These are phyloP conservation scores for Grammomys dolichurus DNA, from an alignment of 2,113 vertebrate species.

Conservation along the genomic window DNA sequence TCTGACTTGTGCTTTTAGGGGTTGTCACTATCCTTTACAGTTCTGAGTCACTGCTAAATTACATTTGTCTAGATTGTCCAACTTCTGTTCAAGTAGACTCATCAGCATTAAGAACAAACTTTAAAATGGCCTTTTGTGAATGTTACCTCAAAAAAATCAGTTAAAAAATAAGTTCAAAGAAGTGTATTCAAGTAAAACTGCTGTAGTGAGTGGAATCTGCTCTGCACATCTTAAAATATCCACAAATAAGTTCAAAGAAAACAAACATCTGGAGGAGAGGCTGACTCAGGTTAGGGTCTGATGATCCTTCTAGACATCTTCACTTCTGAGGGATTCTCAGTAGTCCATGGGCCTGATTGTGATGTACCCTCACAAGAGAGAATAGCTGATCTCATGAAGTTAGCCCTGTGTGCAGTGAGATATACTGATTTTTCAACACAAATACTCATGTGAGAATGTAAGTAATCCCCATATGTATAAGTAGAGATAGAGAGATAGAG, in stretches of 20 bases:
- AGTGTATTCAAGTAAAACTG: constrained; percentile 37
- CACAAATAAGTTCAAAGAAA: constrained; percentile 62
- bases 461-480: not conserved
- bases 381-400: not conserved
- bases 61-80: constrained; percentile 86
- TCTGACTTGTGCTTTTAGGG: constrained; percentile 87
- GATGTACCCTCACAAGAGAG: not conserved
- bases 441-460: not conserved
- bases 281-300: too few species aligned
- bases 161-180: constrained; percentile 43
- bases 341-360: not conserved
- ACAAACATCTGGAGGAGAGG: not conserved
- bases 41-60: constrained; percentile 85
- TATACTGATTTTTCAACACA: not conserved
- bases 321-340: not conserved
- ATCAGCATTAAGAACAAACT: constrained; percentile 84
- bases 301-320: not conserved
- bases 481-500: not conserved
- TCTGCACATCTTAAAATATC: constrained; percentile 47
- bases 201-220: constrained; percentile 37
- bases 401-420: not conserved
- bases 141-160: constrained; percentile 46
- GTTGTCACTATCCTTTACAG: constrained; percentile 86
- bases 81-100: constrained; percentile 84
- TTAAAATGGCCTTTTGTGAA: constrained; percentile 69